Conservation (phyloP, 2,888 invertebrate species). For the Perithous albicinctus region DNA sequence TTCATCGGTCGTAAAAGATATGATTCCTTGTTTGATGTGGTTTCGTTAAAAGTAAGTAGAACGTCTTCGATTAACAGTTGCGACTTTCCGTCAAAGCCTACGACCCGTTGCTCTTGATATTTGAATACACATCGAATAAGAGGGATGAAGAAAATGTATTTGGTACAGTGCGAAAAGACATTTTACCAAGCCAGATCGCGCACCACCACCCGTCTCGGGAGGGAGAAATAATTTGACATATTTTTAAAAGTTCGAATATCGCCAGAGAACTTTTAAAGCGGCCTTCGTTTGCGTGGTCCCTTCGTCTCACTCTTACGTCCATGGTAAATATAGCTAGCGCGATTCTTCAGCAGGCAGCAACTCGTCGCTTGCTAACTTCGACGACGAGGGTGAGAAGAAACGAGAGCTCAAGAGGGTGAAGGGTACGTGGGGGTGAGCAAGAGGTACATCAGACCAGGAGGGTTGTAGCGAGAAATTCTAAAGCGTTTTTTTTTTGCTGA, state of each 20-base stretch:
- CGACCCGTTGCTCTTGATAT: slow-evolving; percentile 68
- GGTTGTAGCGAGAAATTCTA: slow-evolving; percentile 78
- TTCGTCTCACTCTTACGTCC: slow-evolving; percentile 49
- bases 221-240: slow-evolving; percentile 83
- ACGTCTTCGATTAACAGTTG: slow-evolving; percentile 21
- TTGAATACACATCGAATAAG: slow-evolving; percentile 76
- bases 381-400: slow-evolving; percentile 67
- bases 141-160: slow-evolving; percentile 76
- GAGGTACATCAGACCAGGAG: slow-evolving; percentile 55
- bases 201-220: slow-evolving; percentile 68
- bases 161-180: slow-evolving; percentile 69
- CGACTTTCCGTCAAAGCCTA: slow-evolving; percentile 27
- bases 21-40: not conserved
- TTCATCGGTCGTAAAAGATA: not conserved
- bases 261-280: slow-evolving; percentile 78
- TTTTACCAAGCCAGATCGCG: slow-evolving; percentile 27
- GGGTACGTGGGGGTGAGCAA: slow-evolving; percentile 50
- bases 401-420: slow-evolving; percentile 66
- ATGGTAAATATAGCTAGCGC: slow-evolving; percentile 50
- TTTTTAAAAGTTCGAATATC: slow-evolving; percentile 83
- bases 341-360: slow-evolving; percentile 62
- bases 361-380: slow-evolving; percentile 67
- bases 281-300: slow-evolving; percentile 62
- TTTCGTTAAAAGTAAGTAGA: slow-evolving; percentile 18
- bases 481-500: slow-evolving; percentile 79